Conservation (phyloP, 2,888 invertebrate genomes). For the Frankliniella intonsa region DNA sequence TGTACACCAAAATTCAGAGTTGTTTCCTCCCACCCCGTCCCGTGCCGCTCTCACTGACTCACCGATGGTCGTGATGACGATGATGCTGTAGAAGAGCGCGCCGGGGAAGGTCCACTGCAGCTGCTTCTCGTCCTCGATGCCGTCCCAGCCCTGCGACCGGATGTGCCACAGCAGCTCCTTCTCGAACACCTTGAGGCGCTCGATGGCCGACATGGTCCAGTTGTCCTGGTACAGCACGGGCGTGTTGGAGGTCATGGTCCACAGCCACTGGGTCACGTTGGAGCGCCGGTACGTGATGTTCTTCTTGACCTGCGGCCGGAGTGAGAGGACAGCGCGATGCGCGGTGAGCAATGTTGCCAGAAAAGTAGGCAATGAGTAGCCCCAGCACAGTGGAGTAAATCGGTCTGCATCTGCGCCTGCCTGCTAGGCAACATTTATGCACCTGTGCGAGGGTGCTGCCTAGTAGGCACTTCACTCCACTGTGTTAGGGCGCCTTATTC, state of each 20-base stretch:
- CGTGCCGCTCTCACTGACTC: constrained; percentile 45
- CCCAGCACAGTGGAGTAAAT: too few relatives aligned
- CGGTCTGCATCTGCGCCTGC: too few relatives aligned
- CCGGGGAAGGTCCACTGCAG: constrained; percentile 83
- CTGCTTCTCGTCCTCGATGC: constrained; percentile 55
- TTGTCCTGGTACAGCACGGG: constrained; percentile 65
- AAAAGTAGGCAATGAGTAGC: too few relatives aligned
- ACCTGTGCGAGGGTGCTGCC: too few relatives aligned
- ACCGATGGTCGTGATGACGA: constrained; percentile 95
- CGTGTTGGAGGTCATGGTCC: constrained; percentile 63
- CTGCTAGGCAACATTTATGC: too few relatives aligned
- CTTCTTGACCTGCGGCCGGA: constrained; percentile 60
- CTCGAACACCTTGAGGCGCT: constrained; percentile 55
- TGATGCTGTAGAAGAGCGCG: constrained; percentile 89
- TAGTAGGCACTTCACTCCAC: too few relatives aligned
- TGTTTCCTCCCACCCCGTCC: too few relatives aligned
- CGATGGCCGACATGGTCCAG: constrained; percentile 71
- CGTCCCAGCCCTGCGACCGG: constrained; percentile 87
- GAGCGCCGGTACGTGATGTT: constrained; percentile 67
- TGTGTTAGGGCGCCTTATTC: too few relatives aligned
- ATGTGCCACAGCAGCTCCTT: constrained; percentile 71
- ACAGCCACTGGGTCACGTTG: constrained; percentile 73
- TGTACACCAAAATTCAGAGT: too few relatives aligned
- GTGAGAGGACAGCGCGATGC: not conserved
- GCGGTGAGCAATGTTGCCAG: not conserved